Base-by-base conservation (phyloP, 2,797 vertebrate genomes). In the Gila robusta region DNA sequence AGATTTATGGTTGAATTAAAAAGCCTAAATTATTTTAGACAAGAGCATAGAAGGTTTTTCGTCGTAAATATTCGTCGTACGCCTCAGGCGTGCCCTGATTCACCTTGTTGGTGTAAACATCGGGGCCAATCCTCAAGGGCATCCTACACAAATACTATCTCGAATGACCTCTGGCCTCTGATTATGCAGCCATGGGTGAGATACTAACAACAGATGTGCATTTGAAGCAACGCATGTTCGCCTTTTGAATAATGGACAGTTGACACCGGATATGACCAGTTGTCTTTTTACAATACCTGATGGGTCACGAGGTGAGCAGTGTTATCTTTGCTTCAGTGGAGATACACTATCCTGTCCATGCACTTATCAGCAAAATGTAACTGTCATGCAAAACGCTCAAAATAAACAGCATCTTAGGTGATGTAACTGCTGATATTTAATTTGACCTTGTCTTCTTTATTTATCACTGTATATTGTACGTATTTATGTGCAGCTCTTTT, bases 1-100 rank as follows among this genome's bases (percentile, higher is more conserved):
- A 81, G 87, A 92, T 93, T 93, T 91, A 93, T 87, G 83, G 70
- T 49, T 69, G 67, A 90, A 91, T 92, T 93, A 88, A 93, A 92
- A 91, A 82, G 56, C 44, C 8, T 39, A 21, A 35, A 49, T 86
- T 82, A 87, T 80, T 91, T 87, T 39, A 89, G 89, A 88, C 44
- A 56, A 76, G 88, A 90, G 81, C 72, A 82, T 64, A 86, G 82
- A 87, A 59, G 84, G 56, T 59, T 67, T 71, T 82, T 78, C 83
- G 35, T 26, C 2, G 1, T 62, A 14, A 67, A 47, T 26, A 59
- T 79, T 79, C 8, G 3, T 0, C 3, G 0, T 17, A 12, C 49
- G 77, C 59, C 84, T 87, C 87, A 90, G 90, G 87, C 84, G 47
- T 62, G 78, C 87, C 83, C 76, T 82, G 79, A 87, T 87, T 87